A percentile compares a stretch with the other conserved stretches of the same genome.
Conservation (phyloP, 2,113 vertebrate species). For the Acinonyx jubatus region DNA sequence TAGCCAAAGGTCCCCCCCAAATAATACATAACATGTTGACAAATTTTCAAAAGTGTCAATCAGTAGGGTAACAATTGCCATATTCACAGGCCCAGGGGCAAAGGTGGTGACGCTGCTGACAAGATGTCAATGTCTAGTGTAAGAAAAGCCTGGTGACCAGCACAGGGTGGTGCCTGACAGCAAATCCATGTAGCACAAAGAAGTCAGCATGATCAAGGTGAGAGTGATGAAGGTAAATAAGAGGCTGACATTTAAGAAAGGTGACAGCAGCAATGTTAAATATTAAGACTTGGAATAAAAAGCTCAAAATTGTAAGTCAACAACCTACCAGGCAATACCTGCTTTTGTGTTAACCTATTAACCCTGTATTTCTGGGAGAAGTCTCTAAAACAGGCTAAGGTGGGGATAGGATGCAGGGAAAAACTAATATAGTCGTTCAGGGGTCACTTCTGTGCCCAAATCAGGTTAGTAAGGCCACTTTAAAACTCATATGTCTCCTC, state of each 20-base stretch:
- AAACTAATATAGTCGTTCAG: not conserved
- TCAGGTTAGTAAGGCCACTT: not conserved
- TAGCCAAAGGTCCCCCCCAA: not conserved
- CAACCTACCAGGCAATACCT: not conserved
- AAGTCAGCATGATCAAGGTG: not conserved
- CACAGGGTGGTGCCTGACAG: constrained; percentile 48
- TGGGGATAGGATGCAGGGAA: not conserved
- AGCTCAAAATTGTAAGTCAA: constrained; percentile 62
- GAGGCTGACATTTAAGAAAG: constrained; percentile 65
- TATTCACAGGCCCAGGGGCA: constrained; percentile 51
- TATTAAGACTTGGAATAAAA: constrained; percentile 64
- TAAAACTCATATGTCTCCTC: not conserved
- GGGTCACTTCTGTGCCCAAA: not conserved
- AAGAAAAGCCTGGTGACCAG: constrained; percentile 42
- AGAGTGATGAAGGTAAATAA: constrained; percentile 47
- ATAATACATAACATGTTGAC: constrained; percentile 54
- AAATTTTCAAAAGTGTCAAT: constrained; percentile 64
- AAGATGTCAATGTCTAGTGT: constrained; percentile 55
- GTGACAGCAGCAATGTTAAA: constrained; percentile 47
- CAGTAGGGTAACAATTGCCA: constrained; percentile 57
- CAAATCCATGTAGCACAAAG: constrained; percentile 55
- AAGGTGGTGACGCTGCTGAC: constrained; percentile 42
- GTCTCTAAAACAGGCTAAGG: not conserved
- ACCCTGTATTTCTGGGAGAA: not conserved
- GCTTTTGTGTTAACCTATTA: not conserved